Evolutionary conservation across 2,113 vertebrate genomes (phyloP).

Genomic region (Patagioenas fasciata): DNA sequence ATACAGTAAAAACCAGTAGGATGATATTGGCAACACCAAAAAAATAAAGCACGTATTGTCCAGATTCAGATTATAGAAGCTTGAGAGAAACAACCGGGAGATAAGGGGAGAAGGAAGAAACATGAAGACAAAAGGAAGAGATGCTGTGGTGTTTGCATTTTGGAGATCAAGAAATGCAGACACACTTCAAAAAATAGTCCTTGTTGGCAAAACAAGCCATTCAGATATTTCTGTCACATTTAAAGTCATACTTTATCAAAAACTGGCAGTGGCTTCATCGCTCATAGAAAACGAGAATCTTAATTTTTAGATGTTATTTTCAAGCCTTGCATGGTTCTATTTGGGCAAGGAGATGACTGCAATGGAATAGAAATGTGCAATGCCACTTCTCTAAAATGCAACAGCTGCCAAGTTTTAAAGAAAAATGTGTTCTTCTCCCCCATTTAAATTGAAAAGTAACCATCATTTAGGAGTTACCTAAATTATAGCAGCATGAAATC

Average conservation of each 20-base stretch:
- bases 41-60: conserved; percentile 51
- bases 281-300: neutral
- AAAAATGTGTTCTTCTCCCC: conserved; percentile 62
- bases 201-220: conserved; percentile 40
- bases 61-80: neutral
- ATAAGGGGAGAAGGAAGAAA: conserved; percentile 22
- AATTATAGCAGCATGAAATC: conserved; percentile 61
- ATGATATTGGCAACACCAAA: conserved; percentile 45
- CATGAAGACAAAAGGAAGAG: neutral
- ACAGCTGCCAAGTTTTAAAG: conserved; percentile 54
- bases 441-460: conserved; percentile 40
- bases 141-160: conserved; percentile 18
- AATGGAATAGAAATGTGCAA: conserved; percentile 1
- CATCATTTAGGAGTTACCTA: conserved; percentile 34
- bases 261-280: conserved; percentile 19
- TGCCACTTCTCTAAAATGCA: neutral
- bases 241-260: conserved; percentile 14
- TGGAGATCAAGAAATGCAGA: conserved; percentile 37
- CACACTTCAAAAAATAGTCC: conserved; percentile 7
- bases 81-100: neutral
- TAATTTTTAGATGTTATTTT: neutral
- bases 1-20: neutral
- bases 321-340: conserved; percentile 6
- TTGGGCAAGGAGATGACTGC: conserved; percentile 26
- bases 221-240: neutral